Evolutionary conservation across 1,140 invertebrate genomes (phyloP).

Genomic region (Drosophila simulans): DNA sequence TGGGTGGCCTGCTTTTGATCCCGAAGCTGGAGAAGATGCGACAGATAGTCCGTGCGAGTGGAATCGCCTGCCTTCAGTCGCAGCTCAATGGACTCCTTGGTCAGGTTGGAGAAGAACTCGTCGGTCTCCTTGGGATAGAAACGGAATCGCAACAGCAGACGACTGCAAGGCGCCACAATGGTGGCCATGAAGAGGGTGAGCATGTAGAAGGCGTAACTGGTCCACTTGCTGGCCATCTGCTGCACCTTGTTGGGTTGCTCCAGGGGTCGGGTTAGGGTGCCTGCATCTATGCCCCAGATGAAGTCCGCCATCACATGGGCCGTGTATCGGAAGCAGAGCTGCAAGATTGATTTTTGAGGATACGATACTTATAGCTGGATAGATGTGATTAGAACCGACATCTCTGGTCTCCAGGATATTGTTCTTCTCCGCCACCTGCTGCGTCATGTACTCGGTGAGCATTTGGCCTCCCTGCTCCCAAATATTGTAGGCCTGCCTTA

Average conservation of each 20-base stretch:
- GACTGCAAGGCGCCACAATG: conserved; percentile 50
- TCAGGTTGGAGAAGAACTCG: conserved; percentile 78
- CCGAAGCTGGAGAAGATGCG: conserved; percentile 79
- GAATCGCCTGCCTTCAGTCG: conserved; percentile 70
- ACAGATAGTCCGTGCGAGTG: conserved; percentile 77
- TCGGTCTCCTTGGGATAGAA: conserved; percentile 68
- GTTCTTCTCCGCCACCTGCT: conserved; percentile 7
- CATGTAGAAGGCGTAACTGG: conserved; percentile 59
- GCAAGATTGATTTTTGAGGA: neutral
- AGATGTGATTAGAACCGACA: conserved; percentile 37
- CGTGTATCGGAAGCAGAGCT: conserved; percentile 84
- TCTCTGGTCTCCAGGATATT: conserved; percentile 67
- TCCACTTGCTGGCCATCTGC: conserved; percentile 58
- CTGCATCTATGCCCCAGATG: conserved; percentile 85
- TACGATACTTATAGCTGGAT: neutral
- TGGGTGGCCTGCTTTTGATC: conserved; percentile 85
- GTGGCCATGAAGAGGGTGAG: conserved; percentile 61
- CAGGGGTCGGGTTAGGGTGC: conserved; percentile 54
- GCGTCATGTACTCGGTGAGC: conserved; percentile 43
- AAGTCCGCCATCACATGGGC: conserved; percentile 85
- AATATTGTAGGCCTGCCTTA: conserved; percentile 63
- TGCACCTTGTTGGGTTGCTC: conserved; percentile 55
- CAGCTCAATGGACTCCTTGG: conserved; percentile 67
- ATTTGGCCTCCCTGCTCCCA: conserved; percentile 69
- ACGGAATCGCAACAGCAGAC: conserved; percentile 47